These are phyloP conservation scores for Brachynemurus nebulosus DNA, from an alignment of 2,888 invertebrate genomes.

Conservation along the genomic window DNA sequence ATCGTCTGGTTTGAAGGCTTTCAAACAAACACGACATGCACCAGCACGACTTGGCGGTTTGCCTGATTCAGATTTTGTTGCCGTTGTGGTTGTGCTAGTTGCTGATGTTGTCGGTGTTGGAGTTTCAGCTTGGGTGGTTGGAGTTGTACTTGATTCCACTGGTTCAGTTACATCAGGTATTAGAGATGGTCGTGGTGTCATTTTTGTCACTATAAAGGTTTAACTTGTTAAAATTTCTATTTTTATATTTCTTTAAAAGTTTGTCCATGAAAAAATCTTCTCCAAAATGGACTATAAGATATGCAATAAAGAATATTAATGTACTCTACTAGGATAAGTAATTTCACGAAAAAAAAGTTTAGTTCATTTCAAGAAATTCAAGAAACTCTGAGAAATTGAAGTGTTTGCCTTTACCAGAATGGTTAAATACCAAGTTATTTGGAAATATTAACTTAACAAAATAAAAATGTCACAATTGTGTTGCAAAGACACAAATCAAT, in stretches of 20 bases:
- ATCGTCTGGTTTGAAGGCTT: constrained; percentile 79
- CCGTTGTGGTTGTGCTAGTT: constrained; percentile 27
- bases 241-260: not conserved
- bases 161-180: constrained; percentile 34
- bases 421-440: too few relatives aligned
- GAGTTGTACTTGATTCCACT: constrained; percentile 33
- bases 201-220: constrained; percentile 47
- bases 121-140: constrained; percentile 28
- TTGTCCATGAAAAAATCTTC: not conserved
- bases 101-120: constrained; percentile 36
- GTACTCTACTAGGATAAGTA: too few relatives aligned
- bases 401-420: too few relatives aligned
- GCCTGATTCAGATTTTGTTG: constrained; percentile 43
- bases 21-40: constrained; percentile 71
- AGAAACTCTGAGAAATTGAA: too few relatives aligned
- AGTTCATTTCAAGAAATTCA: too few relatives aligned
- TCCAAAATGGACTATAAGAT: not conserved
- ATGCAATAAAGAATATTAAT: not conserved
- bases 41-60: constrained; percentile 64
- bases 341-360: too few relatives aligned
- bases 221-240: too few relatives aligned
- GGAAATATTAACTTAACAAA: too few relatives aligned
- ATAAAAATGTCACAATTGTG: too few relatives aligned
- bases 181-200: constrained; percentile 49
- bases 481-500: too few relatives aligned